Conservation (phyloP, 2,113 vertebrate species). For the Cygnus atratus region DNA sequence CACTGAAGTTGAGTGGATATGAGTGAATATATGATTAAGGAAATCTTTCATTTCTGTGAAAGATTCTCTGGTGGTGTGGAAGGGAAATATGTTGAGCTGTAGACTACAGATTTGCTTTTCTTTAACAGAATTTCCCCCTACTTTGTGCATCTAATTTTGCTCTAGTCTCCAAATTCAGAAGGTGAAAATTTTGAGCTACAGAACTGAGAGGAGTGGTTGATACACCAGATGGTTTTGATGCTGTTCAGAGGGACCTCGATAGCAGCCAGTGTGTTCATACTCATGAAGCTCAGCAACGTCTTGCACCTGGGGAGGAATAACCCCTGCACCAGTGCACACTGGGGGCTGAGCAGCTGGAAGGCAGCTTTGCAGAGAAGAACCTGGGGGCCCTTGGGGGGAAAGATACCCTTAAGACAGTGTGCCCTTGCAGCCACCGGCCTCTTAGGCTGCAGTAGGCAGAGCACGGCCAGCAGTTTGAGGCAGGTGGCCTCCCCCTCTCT, state of each 20-base stretch:
- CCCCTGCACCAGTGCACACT: neutral
- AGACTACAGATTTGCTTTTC: neutral
- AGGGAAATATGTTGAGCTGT: neutral
- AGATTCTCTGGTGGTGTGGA: neutral
- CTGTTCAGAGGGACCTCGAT: neutral
- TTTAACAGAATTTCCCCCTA: neutral
- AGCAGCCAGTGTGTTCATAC: rapidly evolving
- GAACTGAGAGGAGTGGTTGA: neutral
- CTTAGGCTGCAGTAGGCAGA: neutral
- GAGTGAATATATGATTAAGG: conserved; percentile 12
- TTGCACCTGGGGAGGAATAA: neutral
- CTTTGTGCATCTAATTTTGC: neutral
- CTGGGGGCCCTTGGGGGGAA: neutral
- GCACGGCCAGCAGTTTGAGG: rapidly evolving
- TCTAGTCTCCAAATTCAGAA: neutral
- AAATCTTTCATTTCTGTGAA: conserved; percentile 31
- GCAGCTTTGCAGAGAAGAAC: neutral
- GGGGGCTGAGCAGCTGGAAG: neutral
- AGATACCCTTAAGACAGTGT: neutral
- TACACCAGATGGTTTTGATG: neutral
- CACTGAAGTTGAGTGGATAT: neutral
- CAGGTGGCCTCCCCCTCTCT: neutral
- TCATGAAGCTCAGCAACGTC: neutral
- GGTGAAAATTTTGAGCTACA: neutral
- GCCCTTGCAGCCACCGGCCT: neutral